Evolutionary conservation across 2,113 vertebrate species (phyloP).

Genomic region (Anseranas semipalmata): DNA sequence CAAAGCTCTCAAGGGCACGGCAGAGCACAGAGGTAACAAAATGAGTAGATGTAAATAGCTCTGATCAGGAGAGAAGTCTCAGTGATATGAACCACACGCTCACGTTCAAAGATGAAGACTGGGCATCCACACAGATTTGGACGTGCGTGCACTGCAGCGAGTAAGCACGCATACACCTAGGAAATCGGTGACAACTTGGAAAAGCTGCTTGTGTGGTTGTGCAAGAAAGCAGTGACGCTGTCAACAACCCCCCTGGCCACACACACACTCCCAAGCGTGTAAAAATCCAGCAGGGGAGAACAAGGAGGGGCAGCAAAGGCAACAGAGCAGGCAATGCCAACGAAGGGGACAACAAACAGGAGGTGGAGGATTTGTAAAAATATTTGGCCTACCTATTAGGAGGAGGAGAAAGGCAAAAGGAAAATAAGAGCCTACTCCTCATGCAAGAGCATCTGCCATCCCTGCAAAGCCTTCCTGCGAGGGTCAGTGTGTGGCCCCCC

Average conservation of each 20-base stretch:
- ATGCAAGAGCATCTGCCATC: not conserved
- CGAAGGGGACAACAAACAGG: not conserved
- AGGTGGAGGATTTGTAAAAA: not conserved
- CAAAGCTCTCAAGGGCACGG: conserved; percentile 41
- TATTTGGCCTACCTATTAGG: too few relatives aligned
- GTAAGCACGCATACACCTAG: not conserved
- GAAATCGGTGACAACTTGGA: too few relatives aligned
- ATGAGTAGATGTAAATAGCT: conserved; percentile 18
- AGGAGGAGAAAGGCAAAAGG: not conserved
- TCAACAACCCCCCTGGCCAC: too few relatives aligned
- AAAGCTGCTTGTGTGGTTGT: not conserved
- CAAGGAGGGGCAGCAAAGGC: too few relatives aligned
- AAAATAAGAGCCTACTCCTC: not conserved
- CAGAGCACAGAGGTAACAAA: conserved; percentile 35
- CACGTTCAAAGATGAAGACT: not conserved
- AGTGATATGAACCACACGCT: not conserved
- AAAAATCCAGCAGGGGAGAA: not conserved
- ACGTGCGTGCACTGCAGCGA: fast-evolving
- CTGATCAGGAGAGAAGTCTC: not conserved
- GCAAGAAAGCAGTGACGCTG: not conserved
- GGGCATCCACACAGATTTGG: not conserved
- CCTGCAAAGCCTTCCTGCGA: not conserved
- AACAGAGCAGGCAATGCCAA: too few relatives aligned
- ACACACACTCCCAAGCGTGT: not conserved
- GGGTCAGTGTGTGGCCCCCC: not conserved